Evolutionary conservation across 2,888 invertebrate species (phyloP), one percentile per base, ranked within the genome.

Genomic region (Hipparchia sbordonii): DNA sequence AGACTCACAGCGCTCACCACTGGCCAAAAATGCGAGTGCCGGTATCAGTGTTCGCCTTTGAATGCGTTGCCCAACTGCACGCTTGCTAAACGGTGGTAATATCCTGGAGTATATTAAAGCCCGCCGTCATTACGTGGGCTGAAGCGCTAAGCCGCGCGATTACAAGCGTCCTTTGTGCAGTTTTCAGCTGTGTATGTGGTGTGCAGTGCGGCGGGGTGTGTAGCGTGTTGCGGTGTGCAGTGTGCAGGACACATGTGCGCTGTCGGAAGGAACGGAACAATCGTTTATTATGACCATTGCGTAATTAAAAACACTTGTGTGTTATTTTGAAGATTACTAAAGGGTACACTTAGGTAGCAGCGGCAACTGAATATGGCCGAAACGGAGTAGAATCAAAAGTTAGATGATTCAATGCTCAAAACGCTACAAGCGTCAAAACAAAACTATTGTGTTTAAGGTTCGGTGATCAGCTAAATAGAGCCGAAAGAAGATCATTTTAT

Each of bases 81-180:
- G 62, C 1, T 63, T 10, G 9, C 63, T 51, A 10, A 10, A 6
- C 63, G 7, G 48, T 23, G 48, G 48, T 65, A 65, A 67, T 65
- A 66, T 62, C 61, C 61, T 60, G 62, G 68, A 71, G 68, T 70
- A 72, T 70, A 75, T 72, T 72, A 75, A 59, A 69, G 65, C 59
- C 61, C 59, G 74, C 70, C 74, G 72, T 75, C 75, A 70, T 70
- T 71, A 70, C 65, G 67, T 48, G 67, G 67, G 59, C 59, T 46
- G 67, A 3, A 56, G 65, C 65, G 60, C 65, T 69, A 46, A 69
- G 67, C 67, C 60, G 68, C 72, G 72, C 72, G 72, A 54, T 66
- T 46, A 61, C 72, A 61, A 60, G 65, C 60, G 68, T 7, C 23
- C 69, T 72, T 70, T 72, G 70, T 70, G 46, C 59, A 23, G 48